These are phyloP conservation scores for Naja naja DNA, from an alignment of 2,113 vertebrate genomes.

Conservation along the genomic window DNA sequence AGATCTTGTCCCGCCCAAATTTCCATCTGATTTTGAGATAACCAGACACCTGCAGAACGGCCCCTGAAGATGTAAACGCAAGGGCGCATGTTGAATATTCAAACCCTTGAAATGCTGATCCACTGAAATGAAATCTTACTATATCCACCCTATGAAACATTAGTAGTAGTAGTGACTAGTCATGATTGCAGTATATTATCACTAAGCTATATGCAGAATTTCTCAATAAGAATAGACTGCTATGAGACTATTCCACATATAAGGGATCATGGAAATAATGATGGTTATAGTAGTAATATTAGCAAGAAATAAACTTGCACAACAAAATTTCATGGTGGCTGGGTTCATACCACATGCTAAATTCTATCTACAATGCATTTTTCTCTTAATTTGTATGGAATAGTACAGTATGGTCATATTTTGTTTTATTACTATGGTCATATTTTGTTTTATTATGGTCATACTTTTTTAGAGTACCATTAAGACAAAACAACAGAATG, in stretches of 20 bases:
- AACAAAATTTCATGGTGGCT: background rate
- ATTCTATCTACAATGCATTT: background rate
- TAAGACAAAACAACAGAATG: background rate
- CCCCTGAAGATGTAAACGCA: conserved; percentile 39
- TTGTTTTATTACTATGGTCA: background rate
- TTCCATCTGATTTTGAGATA: conserved; percentile 69
- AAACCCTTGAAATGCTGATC: background rate
- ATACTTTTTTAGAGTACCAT: background rate
- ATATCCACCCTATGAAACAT: background rate
- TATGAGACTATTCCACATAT: background rate
- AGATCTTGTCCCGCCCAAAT: conserved; percentile 50
- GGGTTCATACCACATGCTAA: background rate
- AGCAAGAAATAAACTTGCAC: background rate
- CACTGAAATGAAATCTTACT: background rate
- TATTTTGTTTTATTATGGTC: background rate
- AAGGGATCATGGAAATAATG: background rate
- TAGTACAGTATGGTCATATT: background rate
- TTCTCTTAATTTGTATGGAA: background rate
- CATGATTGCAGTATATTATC: background rate
- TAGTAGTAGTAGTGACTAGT: background rate
- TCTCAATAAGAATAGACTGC: background rate
- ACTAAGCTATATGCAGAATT: background rate
- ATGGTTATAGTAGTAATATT: background rate
- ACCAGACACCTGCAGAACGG: conserved; percentile 66
- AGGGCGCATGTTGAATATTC: conserved; percentile 21